Evolutionary conservation across 2,888 invertebrate genomes (phyloP).

Genomic region (Tinea semifulvella): DNA sequence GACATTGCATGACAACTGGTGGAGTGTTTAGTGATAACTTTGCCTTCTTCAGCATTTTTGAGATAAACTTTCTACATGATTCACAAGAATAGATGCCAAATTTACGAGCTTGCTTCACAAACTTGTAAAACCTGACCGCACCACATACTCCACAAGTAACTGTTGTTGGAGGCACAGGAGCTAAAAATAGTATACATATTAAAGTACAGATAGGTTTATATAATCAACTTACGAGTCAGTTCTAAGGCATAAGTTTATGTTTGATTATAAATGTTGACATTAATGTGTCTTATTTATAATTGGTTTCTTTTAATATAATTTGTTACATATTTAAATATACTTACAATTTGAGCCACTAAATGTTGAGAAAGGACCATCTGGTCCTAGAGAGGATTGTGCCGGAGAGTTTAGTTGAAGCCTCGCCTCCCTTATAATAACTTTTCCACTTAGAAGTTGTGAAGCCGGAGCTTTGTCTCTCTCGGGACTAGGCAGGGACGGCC

Average conservation of each 20-base stretch:
- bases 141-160: conserved; percentile 84
- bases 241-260: too few relatives aligned
- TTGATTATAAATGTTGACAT: too few relatives aligned
- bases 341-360: conserved; percentile 45
- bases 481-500: conserved; percentile 46
- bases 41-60: conserved; percentile 79
- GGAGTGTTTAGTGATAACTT: conserved; percentile 65
- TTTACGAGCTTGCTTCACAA: conserved; percentile 81
- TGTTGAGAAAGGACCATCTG: conserved; percentile 75
- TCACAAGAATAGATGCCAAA: conserved; percentile 88
- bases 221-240: background rate
- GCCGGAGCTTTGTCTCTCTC: conserved; percentile 52
- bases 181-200: too few relatives aligned
- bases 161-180: conserved; percentile 67
- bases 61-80: conserved; percentile 86
- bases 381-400: conserved; percentile 44
- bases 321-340: conserved; percentile 24
- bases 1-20: conserved; percentile 69
- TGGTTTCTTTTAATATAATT: too few relatives aligned
- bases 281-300: too few relatives aligned
- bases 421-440: conserved; percentile 75
- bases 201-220: too few relatives aligned
- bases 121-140: conserved; percentile 77
- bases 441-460: conserved; percentile 67
- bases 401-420: conserved; percentile 69